These are phyloP conservation scores for Cepaea hortensis DNA, from an alignment of 2,888 invertebrate genomes.

Conservation along the genomic window DNA sequence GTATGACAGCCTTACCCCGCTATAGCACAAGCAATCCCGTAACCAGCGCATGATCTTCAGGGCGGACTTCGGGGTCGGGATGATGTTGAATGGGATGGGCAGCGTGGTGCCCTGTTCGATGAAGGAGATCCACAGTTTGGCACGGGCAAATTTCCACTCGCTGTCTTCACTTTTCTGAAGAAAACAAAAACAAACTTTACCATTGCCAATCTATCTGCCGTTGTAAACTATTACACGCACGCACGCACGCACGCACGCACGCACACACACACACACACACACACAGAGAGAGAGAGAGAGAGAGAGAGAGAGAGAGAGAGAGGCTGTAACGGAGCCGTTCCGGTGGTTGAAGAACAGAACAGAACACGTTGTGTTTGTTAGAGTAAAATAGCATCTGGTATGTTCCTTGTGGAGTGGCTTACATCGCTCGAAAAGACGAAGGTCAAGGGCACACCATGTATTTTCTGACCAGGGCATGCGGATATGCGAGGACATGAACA, in stretches of 20 bases:
- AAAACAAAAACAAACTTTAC: background rate
- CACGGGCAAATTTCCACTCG: constrained; percentile 70
- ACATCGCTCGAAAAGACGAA: no score
- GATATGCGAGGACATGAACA: no score
- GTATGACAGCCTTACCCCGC: constrained; percentile 17
- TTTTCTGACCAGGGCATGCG: no score
- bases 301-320: background rate
- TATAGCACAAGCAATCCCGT: constrained; percentile 35
- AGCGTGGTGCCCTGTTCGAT: constrained; percentile 64
- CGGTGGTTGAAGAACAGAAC: no score
- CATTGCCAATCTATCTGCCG: background rate
- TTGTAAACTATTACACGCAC: background rate
- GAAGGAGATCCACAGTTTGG: constrained; percentile 68
- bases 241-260: background rate
- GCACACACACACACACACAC: background rate
- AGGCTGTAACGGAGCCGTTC: no score
- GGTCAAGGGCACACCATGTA: no score
- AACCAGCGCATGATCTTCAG: constrained; percentile 49
- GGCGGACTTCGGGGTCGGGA: constrained; percentile 64
- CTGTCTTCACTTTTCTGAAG: constrained; percentile 65
- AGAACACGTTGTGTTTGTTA: no score
- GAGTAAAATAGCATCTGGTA: no score
- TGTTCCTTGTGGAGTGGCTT: no score
- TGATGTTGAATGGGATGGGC: constrained; percentile 67
- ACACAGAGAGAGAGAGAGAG: background rate